Evolutionary conservation across 1,140 invertebrate species (phyloP).

Genomic region (Anthonomus grandis): DNA sequence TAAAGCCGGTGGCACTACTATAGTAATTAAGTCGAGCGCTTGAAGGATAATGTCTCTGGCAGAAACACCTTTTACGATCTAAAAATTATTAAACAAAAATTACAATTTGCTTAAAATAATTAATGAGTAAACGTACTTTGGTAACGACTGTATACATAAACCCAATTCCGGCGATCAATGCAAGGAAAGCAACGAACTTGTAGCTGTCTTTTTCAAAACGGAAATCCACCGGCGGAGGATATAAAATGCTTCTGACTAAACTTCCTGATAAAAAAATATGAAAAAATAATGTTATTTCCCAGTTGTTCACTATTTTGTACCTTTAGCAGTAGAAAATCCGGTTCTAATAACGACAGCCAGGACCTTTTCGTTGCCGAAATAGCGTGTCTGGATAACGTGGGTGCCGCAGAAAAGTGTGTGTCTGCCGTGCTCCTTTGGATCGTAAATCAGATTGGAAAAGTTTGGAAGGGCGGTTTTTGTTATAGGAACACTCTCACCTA

Average conservation of each 20-base stretch:
- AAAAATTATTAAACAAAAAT: constrained; percentile 19
- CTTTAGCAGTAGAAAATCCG: constrained; percentile 87
- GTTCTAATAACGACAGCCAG: constrained; percentile 70
- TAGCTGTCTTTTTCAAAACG: constrained; percentile 93
- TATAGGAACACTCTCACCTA: constrained; percentile 84
- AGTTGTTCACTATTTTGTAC: constrained; percentile 46
- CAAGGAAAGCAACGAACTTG: constrained; percentile 82
- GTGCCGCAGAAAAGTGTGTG: constrained; percentile 96
- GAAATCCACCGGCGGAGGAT: constrained; percentile 92
- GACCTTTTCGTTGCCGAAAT: constrained; percentile 71
- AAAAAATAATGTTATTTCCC: neutral
- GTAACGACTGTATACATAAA: constrained; percentile 81
- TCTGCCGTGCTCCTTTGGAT: constrained; percentile 80
- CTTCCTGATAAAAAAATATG: constrained; percentile 46
- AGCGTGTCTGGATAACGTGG: constrained; percentile 92
- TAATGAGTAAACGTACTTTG: constrained; percentile 59
- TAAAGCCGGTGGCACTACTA: constrained; percentile 88
- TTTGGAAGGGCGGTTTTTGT: constrained; percentile 84
- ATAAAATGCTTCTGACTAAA: constrained; percentile 87
- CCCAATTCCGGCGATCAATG: constrained; percentile 70
- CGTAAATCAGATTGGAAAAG: constrained; percentile 62
- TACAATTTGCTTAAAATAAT: neutral
- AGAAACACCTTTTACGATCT: constrained; percentile 56
- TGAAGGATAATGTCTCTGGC: constrained; percentile 68
- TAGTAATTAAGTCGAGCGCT: constrained; percentile 87